These are phyloP conservation scores for Sinocyclocheilus anophthalmus DNA, from an alignment of 2,113 vertebrate genomes.

Conservation along the genomic window DNA sequence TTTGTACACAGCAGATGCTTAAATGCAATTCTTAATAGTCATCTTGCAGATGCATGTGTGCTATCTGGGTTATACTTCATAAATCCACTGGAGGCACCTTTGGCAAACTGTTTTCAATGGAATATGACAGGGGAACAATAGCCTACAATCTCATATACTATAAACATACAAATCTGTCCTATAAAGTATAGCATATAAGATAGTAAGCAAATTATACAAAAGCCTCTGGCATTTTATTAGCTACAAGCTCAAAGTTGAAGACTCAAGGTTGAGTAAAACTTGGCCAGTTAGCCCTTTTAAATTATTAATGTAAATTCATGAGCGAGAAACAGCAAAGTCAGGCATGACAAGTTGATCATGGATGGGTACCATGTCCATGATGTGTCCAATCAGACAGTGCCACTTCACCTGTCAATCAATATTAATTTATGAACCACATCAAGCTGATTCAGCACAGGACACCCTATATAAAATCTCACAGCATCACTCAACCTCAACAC, in stretches of 20 bases:
- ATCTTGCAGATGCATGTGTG: no score
- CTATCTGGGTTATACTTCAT: no score
- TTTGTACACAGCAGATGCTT: no score
- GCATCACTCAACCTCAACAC: background rate
- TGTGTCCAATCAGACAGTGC: background rate
- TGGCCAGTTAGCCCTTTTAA: background rate
- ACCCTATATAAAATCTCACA: background rate
- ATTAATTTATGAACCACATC: background rate
- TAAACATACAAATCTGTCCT: no score
- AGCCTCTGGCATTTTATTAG: no score
- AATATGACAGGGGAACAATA: background rate
- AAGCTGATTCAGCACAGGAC: background rate
- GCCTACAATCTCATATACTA: no score
- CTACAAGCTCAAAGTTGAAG: no score
- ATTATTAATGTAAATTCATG: background rate
- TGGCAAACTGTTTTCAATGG: background rate
- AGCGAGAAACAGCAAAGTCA: background rate
- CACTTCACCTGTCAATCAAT: background rate
- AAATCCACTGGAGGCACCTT: background rate
- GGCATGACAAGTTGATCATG: background rate
- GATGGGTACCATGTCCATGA: background rate
- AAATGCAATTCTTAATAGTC: no score
- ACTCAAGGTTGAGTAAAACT: constrained; percentile 4
- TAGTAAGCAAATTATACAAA: background rate
- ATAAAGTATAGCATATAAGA: background rate